Evolutionary conservation across 2,113 vertebrate species (phyloP), one percentile per base, ranked within the genome.

Genomic region (Xyliphius kryptos): DNA sequence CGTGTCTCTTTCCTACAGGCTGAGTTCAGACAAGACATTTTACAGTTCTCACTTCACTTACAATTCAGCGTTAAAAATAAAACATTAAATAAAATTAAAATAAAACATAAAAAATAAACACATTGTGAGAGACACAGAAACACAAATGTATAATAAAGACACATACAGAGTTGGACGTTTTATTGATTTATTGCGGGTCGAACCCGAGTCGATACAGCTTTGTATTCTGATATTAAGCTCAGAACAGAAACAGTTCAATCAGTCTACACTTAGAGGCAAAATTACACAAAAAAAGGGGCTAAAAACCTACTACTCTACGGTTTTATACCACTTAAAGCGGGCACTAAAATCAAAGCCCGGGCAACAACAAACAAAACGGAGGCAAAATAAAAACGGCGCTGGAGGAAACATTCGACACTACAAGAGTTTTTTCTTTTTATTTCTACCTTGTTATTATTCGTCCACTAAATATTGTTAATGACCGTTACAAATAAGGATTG

Each of bases 401-500:
- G 84, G 80, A 85, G 78, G 82, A 87, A 85, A 87, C 86, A 86
- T 88, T 87, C 81, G 83, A 85, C 73, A 85, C 83, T 83, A 85
- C 78, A 85, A 80, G 81, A 85, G 80, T 8, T 12, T 3, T 13
- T 43, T 43, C 85, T 81, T 86, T 79, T 85, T 84, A 81, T 80
- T 83, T 82, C 79, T 26, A 41, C 41, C 20, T 58, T 9, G 9
- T 59, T 83, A 79, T 83, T 49, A 82, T 84, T 78, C 82, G 78
- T 79, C 82, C 79, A 81, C 81, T 78, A 83, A 82, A 81, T n/a
- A n/a, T n/a, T n/a, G n/a, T n/a, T 81, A 81, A 80, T 80, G 83
- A 88, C 79, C 82, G 73, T 80, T 88, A 88, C 81, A 85, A 89
- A 88, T 86, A 85, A 88, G 83, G 87, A 89, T 88, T 89, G 87